Percentiles rank a stretch among this genome's conserved stretches.
phyloP scores from a whole-genome alignment of 2,888 invertebrate species.

The Microdon myrmicae region DNA sequence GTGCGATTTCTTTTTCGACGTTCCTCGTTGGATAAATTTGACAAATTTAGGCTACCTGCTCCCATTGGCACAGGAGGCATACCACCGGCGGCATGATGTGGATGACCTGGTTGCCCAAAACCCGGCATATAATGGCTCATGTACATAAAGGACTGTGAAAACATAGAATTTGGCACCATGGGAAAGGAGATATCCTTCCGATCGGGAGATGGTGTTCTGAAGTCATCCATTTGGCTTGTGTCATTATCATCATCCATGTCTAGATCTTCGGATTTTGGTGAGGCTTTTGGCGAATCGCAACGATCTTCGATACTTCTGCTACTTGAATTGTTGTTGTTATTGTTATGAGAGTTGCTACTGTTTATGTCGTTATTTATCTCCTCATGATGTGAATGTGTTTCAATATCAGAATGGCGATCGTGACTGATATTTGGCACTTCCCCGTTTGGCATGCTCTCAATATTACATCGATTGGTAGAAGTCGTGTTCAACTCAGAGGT shows the following conservation, averaged over 20 bases:
- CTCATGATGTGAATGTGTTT: conserved; percentile 38
- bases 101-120: conserved; percentile 68
- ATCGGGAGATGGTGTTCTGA: conserved; percentile 65
- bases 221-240: conserved; percentile 64
- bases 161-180: conserved; percentile 87
- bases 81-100: conserved; percentile 64
- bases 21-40: conserved; percentile 80
- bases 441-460: conserved; percentile 37
- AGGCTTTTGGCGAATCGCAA: conserved; percentile 55
- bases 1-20: conserved; percentile 95
- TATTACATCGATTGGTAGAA: conserved; percentile 11
- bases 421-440: conserved; percentile 21
- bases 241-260: conserved; percentile 65
- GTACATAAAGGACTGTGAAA: conserved; percentile 90
- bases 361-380: conserved; percentile 54
- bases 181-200: conserved; percentile 79
- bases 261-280: conserved; percentile 59
- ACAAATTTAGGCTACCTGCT: conserved; percentile 73
- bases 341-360: conserved; percentile 54
- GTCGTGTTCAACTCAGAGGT: conserved; percentile 53
- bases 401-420: conserved; percentile 43
- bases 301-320: conserved; percentile 66
- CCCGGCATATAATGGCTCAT: conserved; percentile 88
- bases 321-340: conserved; percentile 47
- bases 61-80: conserved; percentile 65